Evolutionary conservation across 2,888 invertebrate genomes (phyloP).

Genomic region (Microplitis deprimator): DNA sequence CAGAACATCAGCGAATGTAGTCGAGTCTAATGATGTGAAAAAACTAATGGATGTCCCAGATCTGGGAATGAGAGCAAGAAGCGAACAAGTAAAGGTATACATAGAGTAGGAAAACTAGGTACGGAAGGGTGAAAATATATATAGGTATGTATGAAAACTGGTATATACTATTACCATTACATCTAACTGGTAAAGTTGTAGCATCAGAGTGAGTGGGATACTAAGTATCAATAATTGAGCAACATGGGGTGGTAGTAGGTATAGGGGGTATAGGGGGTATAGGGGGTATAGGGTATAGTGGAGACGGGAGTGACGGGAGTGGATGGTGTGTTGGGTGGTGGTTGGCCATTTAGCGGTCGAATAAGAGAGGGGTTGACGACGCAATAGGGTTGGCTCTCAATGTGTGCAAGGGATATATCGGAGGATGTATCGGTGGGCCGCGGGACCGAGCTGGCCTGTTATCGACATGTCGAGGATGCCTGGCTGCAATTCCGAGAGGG

Average conservation of each 20-base stretch:
- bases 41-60: conserved; percentile 36
- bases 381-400: conserved; percentile 47
- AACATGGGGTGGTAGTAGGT: conserved; percentile 60
- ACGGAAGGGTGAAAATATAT: neutral
- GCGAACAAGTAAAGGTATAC: conserved; percentile 42
- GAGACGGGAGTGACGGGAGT: conserved; percentile 10
- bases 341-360: conserved; percentile 68
- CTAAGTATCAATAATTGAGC: conserved; percentile 70
- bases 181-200: conserved; percentile 11
- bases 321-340: conserved; percentile 47
- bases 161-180: neutral
- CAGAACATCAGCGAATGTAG: neutral
- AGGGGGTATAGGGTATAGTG: conserved; percentile 34
- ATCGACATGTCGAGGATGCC: conserved; percentile 70
- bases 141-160: neutral
- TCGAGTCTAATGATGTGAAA: conserved; percentile 39
- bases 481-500: conserved; percentile 48
- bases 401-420: conserved; percentile 64
- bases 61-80: conserved; percentile 39
- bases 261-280: conserved; percentile 34
- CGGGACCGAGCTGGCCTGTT: conserved; percentile 62
- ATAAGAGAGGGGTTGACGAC: conserved; percentile 47
- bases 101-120: conserved; percentile 28
- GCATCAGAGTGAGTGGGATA: conserved; percentile 52
- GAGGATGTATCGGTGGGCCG: conserved; percentile 55